A percentile compares a stretch with the other conserved stretches of the same genome.
Conservation (phyloP, 2,888 invertebrate genomes). For the Drosophila emarginata region DNA sequence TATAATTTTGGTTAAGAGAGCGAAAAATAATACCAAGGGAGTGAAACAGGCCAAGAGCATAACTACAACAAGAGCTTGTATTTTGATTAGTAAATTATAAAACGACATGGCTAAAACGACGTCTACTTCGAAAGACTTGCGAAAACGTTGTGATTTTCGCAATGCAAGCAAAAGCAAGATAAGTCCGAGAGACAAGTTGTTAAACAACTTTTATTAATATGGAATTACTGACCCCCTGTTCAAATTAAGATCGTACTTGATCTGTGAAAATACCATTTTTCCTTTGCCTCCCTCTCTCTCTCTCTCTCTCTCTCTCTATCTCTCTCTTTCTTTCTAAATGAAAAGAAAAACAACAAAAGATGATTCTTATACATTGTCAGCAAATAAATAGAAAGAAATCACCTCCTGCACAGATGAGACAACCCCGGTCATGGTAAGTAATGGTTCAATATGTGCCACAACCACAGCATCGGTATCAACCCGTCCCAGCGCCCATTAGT, state of each 20-base stretch:
- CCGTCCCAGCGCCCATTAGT: conserved; percentile 40
- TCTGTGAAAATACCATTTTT: too few species aligned
- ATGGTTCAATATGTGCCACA: conserved; percentile 33
- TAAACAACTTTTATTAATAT: not conserved
- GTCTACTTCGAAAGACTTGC: conserved; percentile 18
- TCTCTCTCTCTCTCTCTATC: too few species aligned
- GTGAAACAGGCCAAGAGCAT: conserved; percentile 6
- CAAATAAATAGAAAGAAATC: conserved; percentile 48
- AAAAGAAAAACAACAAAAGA: not conserved
- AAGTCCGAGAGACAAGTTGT: not conserved
- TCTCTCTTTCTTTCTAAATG: not conserved
- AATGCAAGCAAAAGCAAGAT: not conserved
- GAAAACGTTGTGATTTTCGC: conserved; percentile 25
- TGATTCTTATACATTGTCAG: conserved; percentile 13
- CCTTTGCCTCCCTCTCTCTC: too few species aligned
- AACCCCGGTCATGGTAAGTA: conserved; percentile 26
- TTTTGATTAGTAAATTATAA: conserved; percentile 8
- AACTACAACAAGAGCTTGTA: conserved; percentile 7
- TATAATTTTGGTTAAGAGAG: conserved; percentile 26
- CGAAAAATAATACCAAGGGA: conserved; percentile 44
- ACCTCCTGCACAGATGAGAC: conserved; percentile 57
- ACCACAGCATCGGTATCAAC: conserved; percentile 17
- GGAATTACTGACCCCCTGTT: not conserved
- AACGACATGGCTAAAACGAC: conserved; percentile 22
- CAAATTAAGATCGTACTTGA: not conserved